Percentiles rank a stretch among this genome's conserved stretches.
These are phyloP conservation scores for Tiphia femorata DNA, from an alignment of 2,888 invertebrate genomes.

Conservation along the genomic window DNA sequence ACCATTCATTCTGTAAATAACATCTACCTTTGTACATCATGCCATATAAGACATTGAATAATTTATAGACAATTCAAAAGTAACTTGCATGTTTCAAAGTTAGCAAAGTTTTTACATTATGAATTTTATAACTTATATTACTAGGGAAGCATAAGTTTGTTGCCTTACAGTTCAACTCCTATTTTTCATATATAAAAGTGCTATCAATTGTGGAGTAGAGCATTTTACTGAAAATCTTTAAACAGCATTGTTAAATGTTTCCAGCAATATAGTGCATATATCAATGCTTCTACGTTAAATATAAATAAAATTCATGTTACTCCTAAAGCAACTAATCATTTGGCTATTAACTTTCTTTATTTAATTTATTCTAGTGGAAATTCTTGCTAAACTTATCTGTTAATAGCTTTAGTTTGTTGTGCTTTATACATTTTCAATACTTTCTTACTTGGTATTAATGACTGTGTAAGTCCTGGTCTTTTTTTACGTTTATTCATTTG, in stretches of 20 bases:
- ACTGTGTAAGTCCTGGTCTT: constrained; percentile 83
- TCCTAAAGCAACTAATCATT: constrained; percentile 1
- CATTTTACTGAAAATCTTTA: too few species aligned
- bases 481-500: constrained; percentile 74
- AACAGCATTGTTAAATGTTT: too few species aligned
- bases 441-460: constrained; percentile 85
- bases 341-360: not conserved
- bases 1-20: constrained; percentile 34
- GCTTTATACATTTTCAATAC: constrained; percentile 84
- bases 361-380: not conserved
- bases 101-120: constrained; percentile 3
- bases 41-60: constrained; percentile 29
- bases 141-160: constrained; percentile 42
- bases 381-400: constrained; percentile 53
- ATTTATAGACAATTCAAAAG: constrained; percentile 33
- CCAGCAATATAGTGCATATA: too few species aligned
- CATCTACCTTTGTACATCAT: constrained; percentile 37
- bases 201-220: too few species aligned
- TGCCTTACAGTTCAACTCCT: too few species aligned
- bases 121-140: constrained; percentile 19
- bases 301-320: too few species aligned
- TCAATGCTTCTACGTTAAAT: too few species aligned
- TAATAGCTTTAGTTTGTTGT: constrained; percentile 71
- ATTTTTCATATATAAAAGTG: constrained; percentile 13
- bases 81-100: constrained; percentile 20